Percentiles rank a stretch among this genome's conserved stretches.
These are phyloP conservation scores for Callinectes sapidus DNA, from an alignment of 2,888 invertebrate species.

Conservation along the genomic window DNA sequence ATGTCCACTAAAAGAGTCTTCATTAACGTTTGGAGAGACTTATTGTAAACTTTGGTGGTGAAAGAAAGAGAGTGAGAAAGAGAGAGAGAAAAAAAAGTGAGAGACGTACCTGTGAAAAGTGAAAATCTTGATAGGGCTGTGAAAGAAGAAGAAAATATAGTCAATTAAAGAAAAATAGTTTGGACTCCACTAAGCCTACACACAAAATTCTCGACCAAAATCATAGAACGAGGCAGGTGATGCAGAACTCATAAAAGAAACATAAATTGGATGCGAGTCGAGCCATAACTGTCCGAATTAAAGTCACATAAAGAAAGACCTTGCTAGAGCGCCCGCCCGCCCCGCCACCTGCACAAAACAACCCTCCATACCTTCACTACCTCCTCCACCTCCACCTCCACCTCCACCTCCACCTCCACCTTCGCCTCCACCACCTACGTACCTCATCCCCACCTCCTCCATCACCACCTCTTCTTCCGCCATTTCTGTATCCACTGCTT, in stretches of 20 bases:
- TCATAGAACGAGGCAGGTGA: conserved; percentile 32
- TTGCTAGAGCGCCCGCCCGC: conserved; percentile 21
- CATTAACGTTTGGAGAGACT: not conserved
- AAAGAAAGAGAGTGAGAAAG: not conserved
- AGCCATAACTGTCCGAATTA: conserved; percentile 35
- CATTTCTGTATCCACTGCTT: not conserved
- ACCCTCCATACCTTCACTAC: not conserved
- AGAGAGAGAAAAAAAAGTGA: not conserved
- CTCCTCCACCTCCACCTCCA: conserved; percentile 1
- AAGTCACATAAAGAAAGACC: conserved; percentile 33
- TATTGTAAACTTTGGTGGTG: not conserved
- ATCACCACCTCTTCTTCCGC: not conserved
- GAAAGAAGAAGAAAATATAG: not conserved
- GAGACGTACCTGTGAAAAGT: not conserved
- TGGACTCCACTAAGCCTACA: not conserved
- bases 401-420: not conserved
- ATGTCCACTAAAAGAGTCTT: not conserved
- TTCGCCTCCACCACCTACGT: not conserved
- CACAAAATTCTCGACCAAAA: conserved; percentile 9
- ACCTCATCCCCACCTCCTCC: not conserved
- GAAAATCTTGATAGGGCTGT: not conserved
- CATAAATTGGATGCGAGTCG: conserved; percentile 33
- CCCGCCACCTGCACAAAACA: conserved; percentile 27
- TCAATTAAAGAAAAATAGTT: not conserved
- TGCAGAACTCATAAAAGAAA: conserved; percentile 36